Evolutionary conservation across 2,797 vertebrate genomes (phyloP).

Genomic region (Scolopax bukidnonensis): DNA sequence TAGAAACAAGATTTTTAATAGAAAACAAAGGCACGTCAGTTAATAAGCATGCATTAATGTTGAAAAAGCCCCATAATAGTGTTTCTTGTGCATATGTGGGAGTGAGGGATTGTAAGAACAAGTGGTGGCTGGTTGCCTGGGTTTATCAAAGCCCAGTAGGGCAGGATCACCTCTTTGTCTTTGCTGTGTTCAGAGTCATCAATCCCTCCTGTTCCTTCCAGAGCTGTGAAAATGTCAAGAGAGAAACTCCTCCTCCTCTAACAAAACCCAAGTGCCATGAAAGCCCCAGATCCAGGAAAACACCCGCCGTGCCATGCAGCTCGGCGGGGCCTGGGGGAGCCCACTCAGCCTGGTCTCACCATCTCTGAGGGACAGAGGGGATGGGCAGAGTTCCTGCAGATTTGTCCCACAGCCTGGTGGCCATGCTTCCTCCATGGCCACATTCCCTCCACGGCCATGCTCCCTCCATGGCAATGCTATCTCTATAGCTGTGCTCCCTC

Average conservation of each 20-base stretch:
- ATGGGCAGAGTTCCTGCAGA: neutral
- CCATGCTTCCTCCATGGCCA: neutral
- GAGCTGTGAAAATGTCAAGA: slow-evolving; percentile 69
- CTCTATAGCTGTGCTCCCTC: neutral
- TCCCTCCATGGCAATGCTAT: neutral
- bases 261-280: neutral
- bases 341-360: fast-evolving
- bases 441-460: neutral
- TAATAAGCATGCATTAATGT: slow-evolving; percentile 51
- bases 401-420: neutral
- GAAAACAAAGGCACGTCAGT: slow-evolving; percentile 62
- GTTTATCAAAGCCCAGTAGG: slow-evolving; percentile 76
- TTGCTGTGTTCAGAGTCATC: slow-evolving; percentile 60
- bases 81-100: slow-evolving; percentile 66
- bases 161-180: slow-evolving; percentile 75
- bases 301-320: fast-evolving
- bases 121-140: slow-evolving; percentile 79
- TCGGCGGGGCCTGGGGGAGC: neutral
- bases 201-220: slow-evolving; percentile 64
- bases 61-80: slow-evolving; percentile 38
- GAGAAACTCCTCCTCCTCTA: slow-evolving; percentile 51
- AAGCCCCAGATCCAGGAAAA: neutral
- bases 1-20: slow-evolving; percentile 53
- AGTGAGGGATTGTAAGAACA: slow-evolving; percentile 74
- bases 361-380: neutral